Percentiles rank a stretch among this genome's conserved stretches.
Evolutionary conservation across 2,113 vertebrate genomes (phyloP).

Genomic region (Turdus rufiventris): DNA sequence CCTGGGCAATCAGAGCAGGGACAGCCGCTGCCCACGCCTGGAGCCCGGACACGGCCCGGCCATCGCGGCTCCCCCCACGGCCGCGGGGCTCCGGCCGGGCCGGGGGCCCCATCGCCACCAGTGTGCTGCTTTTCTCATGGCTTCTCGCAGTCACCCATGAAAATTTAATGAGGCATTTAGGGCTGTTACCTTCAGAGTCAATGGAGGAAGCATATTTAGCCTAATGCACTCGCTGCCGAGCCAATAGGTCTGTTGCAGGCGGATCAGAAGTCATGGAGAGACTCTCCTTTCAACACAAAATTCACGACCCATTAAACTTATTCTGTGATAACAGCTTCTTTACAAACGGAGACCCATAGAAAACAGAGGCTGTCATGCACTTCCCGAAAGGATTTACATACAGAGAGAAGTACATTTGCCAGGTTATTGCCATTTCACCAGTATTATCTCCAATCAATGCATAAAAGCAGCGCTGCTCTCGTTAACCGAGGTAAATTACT

Average conservation of each 20-base stretch:
- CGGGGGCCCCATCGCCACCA: background rate
- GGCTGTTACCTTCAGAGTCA: constrained; percentile 74
- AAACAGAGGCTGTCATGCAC: constrained; percentile 50
- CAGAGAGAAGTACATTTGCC: constrained; percentile 34
- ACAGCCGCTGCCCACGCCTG: background rate
- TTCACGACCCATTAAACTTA: constrained; percentile 81
- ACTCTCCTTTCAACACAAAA: constrained; percentile 66
- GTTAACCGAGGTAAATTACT: background rate
- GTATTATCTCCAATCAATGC: constrained; percentile 27
- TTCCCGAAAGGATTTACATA: constrained; percentile 70
- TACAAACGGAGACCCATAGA: constrained; percentile 56
- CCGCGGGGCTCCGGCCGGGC: background rate
- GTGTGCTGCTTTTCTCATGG: constrained; percentile 45
- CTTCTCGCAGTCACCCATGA: constrained; percentile 73
- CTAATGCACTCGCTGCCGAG: constrained; percentile 71
- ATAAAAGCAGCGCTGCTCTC: background rate
- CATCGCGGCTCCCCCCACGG: background rate
- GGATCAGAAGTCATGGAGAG: constrained; percentile 64
- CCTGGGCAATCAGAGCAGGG: no score
- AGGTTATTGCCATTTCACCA: constrained; percentile 50
- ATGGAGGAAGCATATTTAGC: constrained; percentile 76
- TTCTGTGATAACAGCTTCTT: constrained; percentile 73
- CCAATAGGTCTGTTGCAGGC: constrained; percentile 62
- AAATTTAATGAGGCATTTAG: constrained; percentile 80
- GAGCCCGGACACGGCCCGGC: background rate